Percentiles rank a stretch among this genome's conserved stretches.
phyloP scores from a whole-genome alignment of 2,797 vertebrate genomes.

The Gobionotothen gibberifrons region DNA sequence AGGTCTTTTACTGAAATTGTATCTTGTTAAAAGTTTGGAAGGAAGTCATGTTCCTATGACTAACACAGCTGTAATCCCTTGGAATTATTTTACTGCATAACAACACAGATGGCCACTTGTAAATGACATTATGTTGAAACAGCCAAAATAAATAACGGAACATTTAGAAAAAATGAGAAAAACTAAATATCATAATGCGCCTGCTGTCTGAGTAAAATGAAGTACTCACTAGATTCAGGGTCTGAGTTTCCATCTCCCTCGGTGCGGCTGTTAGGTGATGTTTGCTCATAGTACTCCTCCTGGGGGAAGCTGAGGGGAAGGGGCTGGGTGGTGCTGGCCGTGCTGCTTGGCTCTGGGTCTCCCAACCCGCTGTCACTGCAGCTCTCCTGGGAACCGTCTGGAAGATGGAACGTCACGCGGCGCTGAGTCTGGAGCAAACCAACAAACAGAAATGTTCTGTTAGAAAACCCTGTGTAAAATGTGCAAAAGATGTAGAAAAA shows the following conservation, averaged over 20 bases:
- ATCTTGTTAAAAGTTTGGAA: slow-evolving; percentile 38
- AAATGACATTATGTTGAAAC: slow-evolving; percentile 22
- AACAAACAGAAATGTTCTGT: slow-evolving; percentile 45
- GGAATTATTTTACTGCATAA: slow-evolving; percentile 41
- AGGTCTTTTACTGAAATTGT: not conserved
- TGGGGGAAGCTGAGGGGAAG: slow-evolving; percentile 92
- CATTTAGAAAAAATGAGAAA: slow-evolving; percentile 8
- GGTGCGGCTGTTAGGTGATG: slow-evolving; percentile 93
- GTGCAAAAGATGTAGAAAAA: not conserved
- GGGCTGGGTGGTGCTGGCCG: slow-evolving; percentile 86
- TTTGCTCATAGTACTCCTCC: slow-evolving; percentile 94
- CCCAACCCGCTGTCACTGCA: slow-evolving; percentile 93
- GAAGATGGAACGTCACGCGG: slow-evolving; percentile 96
- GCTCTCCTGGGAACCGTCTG: slow-evolving; percentile 96
- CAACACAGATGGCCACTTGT: slow-evolving; percentile 55
- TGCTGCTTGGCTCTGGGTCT: slow-evolving; percentile 88
- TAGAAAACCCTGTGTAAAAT: slow-evolving; percentile 27
- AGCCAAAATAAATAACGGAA: slow-evolving; percentile 5
- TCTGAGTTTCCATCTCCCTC: slow-evolving; percentile 98
- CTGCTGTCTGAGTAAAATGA: slow-evolving; percentile 6
- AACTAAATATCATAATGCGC: slow-evolving; percentile 18
- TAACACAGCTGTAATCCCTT: slow-evolving; percentile 47
- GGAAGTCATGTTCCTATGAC: slow-evolving; percentile 28
- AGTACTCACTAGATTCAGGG: slow-evolving; percentile 96
- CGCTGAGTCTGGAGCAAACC: slow-evolving; percentile 88